A percentile compares a stretch with the other conserved stretches of the same genome.
Conservation (phyloP, 2,888 invertebrate genomes). For the Bellardia bayeri region DNA sequence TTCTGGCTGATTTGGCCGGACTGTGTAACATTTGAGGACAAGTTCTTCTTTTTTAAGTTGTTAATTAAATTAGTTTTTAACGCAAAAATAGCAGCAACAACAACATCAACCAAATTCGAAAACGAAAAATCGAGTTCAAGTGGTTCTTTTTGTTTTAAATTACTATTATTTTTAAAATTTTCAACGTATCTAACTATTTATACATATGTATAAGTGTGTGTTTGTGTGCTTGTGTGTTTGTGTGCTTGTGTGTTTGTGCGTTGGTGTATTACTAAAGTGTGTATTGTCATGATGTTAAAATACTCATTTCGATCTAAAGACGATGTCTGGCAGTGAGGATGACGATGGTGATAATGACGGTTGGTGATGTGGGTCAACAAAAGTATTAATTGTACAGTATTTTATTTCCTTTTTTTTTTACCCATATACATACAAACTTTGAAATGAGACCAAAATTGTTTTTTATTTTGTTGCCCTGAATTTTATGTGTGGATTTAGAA, state of each 20-base stretch:
- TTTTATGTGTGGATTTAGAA: conserved; percentile 5
- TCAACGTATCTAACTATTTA: neutral
- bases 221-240: neutral
- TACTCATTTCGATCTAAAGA: conserved; percentile 26
- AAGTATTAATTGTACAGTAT: conserved; percentile 48
- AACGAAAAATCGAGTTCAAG: conserved; percentile 50
- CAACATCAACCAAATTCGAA: neutral
- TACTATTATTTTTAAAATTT: conserved; percentile 18
- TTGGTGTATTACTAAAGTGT: neutral
- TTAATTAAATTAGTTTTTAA: conserved; percentile 75
- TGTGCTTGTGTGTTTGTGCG: neutral
- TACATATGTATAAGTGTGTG: neutral
- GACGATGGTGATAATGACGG: neutral
- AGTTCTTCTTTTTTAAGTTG: conserved; percentile 61
- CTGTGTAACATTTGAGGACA: conserved; percentile 42
- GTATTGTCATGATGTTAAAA: conserved; percentile 15
- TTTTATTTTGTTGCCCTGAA: neutral
- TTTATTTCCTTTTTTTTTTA: conserved; percentile 19
- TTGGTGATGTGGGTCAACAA: conserved; percentile 35
- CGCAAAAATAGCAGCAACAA: conserved; percentile 22
- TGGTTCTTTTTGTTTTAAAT: conserved; percentile 43
- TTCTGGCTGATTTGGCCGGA: conserved; percentile 20
- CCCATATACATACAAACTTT: neutral
- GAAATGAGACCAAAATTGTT: neutral
- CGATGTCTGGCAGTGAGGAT: conserved; percentile 18